Evolutionary conservation across 2,797 vertebrate species (phyloP).

Genomic region (Etheostoma nigrum): DNA sequence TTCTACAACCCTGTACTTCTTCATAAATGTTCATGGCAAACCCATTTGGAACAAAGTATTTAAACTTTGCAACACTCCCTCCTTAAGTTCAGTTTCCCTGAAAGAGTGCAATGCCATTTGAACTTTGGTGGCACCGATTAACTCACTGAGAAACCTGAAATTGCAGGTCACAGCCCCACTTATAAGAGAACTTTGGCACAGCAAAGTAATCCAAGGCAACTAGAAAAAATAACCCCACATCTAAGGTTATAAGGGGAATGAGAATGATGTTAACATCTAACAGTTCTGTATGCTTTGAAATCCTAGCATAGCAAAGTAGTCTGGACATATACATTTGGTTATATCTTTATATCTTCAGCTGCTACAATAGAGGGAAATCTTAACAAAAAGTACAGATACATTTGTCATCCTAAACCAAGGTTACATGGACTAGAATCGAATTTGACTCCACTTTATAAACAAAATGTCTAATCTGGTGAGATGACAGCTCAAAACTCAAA

Average conservation of each 20-base stretch:
- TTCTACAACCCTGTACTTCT: neutral
- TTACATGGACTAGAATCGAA: neutral
- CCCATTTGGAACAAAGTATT: neutral
- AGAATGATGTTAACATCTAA: too few species aligned
- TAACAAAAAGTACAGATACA: neutral
- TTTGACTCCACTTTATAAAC: neutral
- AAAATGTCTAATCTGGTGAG: neutral
- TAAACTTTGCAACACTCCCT: constrained; percentile 11
- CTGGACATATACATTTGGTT: neutral
- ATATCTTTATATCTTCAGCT: neutral
- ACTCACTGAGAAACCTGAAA: constrained; percentile 33
- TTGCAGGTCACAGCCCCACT: constrained; percentile 18
- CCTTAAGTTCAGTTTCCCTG: constrained; percentile 5
- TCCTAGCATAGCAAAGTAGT: neutral
- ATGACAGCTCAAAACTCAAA: neutral
- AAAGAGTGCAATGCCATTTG: constrained; percentile 14
- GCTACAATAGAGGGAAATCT: neutral
- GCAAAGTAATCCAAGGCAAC: constrained; percentile 9
- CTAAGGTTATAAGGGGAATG: neutral
- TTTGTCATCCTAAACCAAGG: constrained; percentile 1
- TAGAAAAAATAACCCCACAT: constrained; percentile 1
- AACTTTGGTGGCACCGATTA: constrained; percentile 32
- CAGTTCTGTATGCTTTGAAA: constrained; percentile 6
- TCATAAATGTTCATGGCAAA: neutral
- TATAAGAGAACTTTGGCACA: constrained; percentile 5